Evolutionary conservation across 2,888 invertebrate species (phyloP).

Genomic region (Hydriomena furcata): DNA sequence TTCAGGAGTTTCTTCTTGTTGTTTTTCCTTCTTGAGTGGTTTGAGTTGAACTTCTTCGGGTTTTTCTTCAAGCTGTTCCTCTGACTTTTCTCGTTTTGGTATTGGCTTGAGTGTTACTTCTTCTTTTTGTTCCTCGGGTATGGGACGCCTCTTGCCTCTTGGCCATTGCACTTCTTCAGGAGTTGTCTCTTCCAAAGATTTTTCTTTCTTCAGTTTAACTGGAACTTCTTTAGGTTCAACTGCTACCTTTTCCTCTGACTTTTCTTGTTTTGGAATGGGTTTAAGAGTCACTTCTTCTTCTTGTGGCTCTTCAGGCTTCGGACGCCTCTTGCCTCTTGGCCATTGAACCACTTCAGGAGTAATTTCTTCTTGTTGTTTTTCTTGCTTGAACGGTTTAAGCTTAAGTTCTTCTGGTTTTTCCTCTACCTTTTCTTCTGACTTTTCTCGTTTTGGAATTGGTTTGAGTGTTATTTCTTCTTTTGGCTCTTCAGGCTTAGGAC

Average conservation of each 20-base stretch:
- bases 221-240: neutral
- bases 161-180: constrained; percentile 10
- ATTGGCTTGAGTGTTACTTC: constrained; percentile 9
- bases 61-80: constrained; percentile 3
- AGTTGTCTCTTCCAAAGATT: neutral
- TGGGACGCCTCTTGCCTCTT: constrained; percentile 15
- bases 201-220: constrained; percentile 3
- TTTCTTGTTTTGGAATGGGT: constrained; percentile 46
- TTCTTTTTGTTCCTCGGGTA: constrained; percentile 48
- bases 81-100: constrained; percentile 1
- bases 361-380: constrained; percentile 34
- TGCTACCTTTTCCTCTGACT: constrained; percentile 17
- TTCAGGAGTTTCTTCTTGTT: neutral
- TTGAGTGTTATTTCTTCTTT: constrained; percentile 53
- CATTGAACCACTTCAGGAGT: constrained; percentile 42
- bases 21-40: neutral
- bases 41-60: neutral
- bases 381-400: constrained; percentile 49
- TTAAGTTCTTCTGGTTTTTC: constrained; percentile 66
- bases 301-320: constrained; percentile 50
- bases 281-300: constrained; percentile 46
- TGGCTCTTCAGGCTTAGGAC: constrained; percentile 31
- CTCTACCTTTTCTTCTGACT: constrained; percentile 60
- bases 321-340: constrained; percentile 50
- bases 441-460: constrained; percentile 7